Base-by-base conservation (phyloP, 92 coral and sea anemone species). In the Nematostella vectensis region DNA sequence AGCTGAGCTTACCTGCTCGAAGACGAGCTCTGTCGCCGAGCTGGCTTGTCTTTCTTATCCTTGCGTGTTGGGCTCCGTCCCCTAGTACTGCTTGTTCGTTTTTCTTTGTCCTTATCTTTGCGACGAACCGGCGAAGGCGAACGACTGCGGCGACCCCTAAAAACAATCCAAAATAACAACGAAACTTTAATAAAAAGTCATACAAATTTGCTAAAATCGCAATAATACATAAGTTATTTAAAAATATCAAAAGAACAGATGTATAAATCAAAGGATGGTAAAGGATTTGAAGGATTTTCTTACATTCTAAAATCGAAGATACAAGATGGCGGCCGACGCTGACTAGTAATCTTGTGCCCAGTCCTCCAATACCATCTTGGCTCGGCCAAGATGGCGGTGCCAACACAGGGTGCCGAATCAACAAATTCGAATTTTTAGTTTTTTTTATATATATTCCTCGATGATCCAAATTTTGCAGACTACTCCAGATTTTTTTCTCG, bases 11-110 rank as follows among this genome's bases (percentile, higher is more conserved):
- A 89, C 99, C 99, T 93, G 99, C 99, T 93, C 3, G 96, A 78
- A 16, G 82, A 68, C 29, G 57, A 57, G 25, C 80, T 75, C 23
- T 64, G 61, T 27, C 68, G 50, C 23, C 63, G 54, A 9, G 72
- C 28, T 25, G 72, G 53, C 58, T 66, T 78, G 31, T 65, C 61
- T 27, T 78, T 89, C 2, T 93, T 89, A 51, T 65, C 80, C 28
- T 79, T 69, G 17, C 69, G 74, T 2, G 70, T 84, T 16, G 94
- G 99, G 57, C 99, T 93, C 24, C 99, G 96, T 3, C 96, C 99
- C 29, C 99, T 76, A 25, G 82, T 87, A 24, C 85, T 75, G 43
- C 59, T 37, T 28, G 69, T 71, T 30, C 78, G 73, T 28, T 88
- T 77, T 29, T 29, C 59, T 65, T 79, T 83, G 55, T 68, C 78